Conservation (phyloP, 2,888 invertebrate species). For the Philhelius pedissequus region DNA sequence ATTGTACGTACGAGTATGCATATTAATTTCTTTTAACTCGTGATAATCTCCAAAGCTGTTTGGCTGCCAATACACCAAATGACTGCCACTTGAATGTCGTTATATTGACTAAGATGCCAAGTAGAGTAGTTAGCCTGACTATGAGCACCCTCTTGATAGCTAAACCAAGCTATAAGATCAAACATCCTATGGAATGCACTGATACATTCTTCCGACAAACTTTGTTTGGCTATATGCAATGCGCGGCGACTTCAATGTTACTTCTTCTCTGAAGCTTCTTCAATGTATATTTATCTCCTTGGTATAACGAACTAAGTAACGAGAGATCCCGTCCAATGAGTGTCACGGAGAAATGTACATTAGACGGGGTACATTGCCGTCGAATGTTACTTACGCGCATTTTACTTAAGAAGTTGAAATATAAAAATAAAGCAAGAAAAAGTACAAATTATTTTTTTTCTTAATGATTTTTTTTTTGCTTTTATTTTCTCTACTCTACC, state of each 20-base stretch:
- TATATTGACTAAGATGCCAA: slow-evolving; percentile 11
- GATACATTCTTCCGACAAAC: slow-evolving; percentile 33
- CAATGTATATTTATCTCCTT: too few species aligned
- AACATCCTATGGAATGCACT: slow-evolving; percentile 24
- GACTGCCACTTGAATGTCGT: slow-evolving; percentile 40
- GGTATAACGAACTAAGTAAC: not conserved
- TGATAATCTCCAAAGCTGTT: not conserved
- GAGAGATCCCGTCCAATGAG: slow-evolving; percentile 32
- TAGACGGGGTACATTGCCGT: slow-evolving; percentile 50
- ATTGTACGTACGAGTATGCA: too few species aligned
- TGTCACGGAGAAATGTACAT: slow-evolving; percentile 51
- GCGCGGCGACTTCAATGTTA: slow-evolving; percentile 7
- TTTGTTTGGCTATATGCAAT: slow-evolving; percentile 16
- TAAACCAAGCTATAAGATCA: not conserved
- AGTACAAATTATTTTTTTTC: slow-evolving; percentile 58
- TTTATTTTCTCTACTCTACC: slow-evolving; percentile 24
- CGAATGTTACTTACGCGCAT: slow-evolving; percentile 41
- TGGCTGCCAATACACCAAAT: slow-evolving; percentile 4
- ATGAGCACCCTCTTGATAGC: not conserved
- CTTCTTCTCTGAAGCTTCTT: not conserved
- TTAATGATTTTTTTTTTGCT: slow-evolving; percentile 53
- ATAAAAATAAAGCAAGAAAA: slow-evolving; percentile 43
- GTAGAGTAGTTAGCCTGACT: not conserved
- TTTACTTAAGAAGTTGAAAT: slow-evolving; percentile 48
- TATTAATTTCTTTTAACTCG: not conserved